Conservation (phyloP, 92 coral and sea anemone species). For the Virgularia gustaviana region DNA sequence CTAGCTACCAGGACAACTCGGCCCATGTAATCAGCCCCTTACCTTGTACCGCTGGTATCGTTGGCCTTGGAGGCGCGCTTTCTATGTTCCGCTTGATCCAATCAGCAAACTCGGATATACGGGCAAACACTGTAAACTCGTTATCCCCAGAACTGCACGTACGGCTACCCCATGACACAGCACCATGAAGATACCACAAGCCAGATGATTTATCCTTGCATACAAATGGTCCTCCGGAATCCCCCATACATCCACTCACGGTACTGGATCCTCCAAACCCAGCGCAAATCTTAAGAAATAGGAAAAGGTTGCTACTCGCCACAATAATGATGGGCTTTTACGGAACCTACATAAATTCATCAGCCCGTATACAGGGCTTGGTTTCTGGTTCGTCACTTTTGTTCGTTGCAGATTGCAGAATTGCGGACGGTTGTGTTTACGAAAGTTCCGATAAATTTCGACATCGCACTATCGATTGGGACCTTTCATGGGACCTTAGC, state of each 20-base stretch:
- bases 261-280: constrained; percentile 74
- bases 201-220: constrained; percentile 54
- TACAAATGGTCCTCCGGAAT: constrained; percentile 80
- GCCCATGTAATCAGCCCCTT: too few relatives aligned
- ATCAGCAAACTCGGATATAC: constrained; percentile 59
- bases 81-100: constrained; percentile 65
- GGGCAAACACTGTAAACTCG: constrained; percentile 73
- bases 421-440: too few relatives aligned
- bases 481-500: too few relatives aligned
- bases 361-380: too few relatives aligned
- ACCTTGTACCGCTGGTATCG: too few relatives aligned
- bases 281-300: constrained; percentile 52
- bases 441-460: too few relatives aligned
- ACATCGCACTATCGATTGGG: too few relatives aligned
- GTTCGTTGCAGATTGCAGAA: too few relatives aligned
- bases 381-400: too few relatives aligned
- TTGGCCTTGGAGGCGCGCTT: not conserved
- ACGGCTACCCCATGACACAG: constrained; percentile 76
- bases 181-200: constrained; percentile 59
- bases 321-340: too few relatives aligned
- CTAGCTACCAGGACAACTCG: too few relatives aligned
- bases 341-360: too few relatives aligned
- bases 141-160: constrained; percentile 71
- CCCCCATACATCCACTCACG: constrained; percentile 75
- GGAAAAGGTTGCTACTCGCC: not conserved